Evolutionary conservation across 2,888 invertebrate species (phyloP).

Genomic region (Dynastes tityus): DNA sequence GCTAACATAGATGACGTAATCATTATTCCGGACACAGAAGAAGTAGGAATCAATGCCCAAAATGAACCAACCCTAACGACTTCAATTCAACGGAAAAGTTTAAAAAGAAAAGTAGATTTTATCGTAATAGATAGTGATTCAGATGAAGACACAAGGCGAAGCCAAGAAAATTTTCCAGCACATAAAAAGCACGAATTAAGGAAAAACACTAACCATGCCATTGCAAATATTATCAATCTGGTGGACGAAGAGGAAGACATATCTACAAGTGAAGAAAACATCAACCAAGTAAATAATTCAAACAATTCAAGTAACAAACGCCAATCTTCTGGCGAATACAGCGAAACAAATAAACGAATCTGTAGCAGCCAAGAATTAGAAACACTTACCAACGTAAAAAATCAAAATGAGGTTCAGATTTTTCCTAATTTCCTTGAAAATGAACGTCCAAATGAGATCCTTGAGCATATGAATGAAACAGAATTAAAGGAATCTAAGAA

Average conservation of each 20-base stretch:
- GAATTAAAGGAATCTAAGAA: not conserved
- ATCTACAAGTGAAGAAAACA: not conserved
- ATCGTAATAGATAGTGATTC: conserved; percentile 36
- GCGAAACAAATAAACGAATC: not conserved
- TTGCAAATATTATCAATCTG: conserved; percentile 19
- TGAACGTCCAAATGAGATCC: not conserved
- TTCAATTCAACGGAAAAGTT: not conserved
- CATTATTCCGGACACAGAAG: conserved; percentile 3
- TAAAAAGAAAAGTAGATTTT: conserved; percentile 5
- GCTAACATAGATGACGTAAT: not conserved
- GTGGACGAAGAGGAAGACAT: conserved; percentile 16
- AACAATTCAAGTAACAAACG: not conserved
- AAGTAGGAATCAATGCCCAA: not conserved
- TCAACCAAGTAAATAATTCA: not conserved
- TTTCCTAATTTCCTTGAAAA: not conserved
- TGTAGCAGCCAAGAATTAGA: not conserved
- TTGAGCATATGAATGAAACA: not conserved
- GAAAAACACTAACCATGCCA: not conserved
- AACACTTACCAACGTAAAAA: not conserved
- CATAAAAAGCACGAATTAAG: not conserved
- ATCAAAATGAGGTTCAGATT: not conserved
- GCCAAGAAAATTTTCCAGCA: not conserved
- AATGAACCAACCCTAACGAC: too few relatives aligned
- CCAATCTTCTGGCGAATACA: not conserved
- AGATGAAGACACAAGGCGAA: conserved; percentile 12